These are phyloP conservation scores for Conger conger DNA, from an alignment of 2,113 vertebrate genomes.

Conservation along the genomic window DNA sequence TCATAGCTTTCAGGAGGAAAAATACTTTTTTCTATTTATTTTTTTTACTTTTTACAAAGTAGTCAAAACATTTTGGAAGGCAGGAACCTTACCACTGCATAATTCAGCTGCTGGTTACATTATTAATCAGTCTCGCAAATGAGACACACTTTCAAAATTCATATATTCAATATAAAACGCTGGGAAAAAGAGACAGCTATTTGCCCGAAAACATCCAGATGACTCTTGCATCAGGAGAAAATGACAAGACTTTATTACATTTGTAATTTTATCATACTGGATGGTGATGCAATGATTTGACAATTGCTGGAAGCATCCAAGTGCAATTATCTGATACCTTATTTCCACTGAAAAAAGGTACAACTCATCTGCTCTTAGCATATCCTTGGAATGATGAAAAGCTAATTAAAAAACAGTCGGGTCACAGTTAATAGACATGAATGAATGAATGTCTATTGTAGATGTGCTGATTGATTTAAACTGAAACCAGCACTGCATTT, in stretches of 20 bases:
- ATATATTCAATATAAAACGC: background rate
- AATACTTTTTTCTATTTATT: no score
- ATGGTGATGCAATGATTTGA: background rate
- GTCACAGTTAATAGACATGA: background rate
- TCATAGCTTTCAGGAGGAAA: background rate
- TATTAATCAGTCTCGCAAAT: slow-evolving; percentile 4
- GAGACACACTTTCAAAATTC: slow-evolving; percentile 5
- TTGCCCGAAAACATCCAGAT: background rate
- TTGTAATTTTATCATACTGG: background rate
- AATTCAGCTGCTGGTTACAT: slow-evolving; percentile 9
- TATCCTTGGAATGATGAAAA: background rate
- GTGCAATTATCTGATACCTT: background rate
- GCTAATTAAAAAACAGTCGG: background rate
- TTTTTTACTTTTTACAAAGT: background rate
- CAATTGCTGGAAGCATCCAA: background rate
- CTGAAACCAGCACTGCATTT: background rate
- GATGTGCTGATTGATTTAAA: background rate
- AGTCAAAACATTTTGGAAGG: background rate
- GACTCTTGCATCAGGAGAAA: background rate
- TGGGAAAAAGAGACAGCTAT: background rate
- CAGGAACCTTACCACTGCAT: background rate
- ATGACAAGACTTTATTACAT: background rate
- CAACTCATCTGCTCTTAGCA: background rate
- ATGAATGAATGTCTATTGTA: background rate
- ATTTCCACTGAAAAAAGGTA: background rate